These are phyloP conservation scores for Chloroclysta siterata DNA, from an alignment of 2,888 invertebrate species.

Conservation along the genomic window DNA sequence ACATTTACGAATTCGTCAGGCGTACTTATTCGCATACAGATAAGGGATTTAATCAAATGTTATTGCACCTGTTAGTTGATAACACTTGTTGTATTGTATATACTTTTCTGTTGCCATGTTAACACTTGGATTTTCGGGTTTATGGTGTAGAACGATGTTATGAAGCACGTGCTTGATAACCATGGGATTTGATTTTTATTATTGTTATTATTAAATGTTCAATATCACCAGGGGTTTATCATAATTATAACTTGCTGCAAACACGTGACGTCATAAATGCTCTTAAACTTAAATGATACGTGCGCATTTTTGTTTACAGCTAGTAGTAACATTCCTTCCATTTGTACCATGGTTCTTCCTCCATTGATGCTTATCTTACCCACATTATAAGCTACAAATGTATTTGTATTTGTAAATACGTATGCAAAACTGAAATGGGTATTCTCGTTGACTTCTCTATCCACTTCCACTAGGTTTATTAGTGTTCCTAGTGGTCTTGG, in stretches of 20 bases:
- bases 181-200: neutral
- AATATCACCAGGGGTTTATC: neutral
- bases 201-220: neutral
- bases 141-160: neutral
- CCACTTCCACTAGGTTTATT: slow-evolving; percentile 21
- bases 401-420: neutral
- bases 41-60: slow-evolving; percentile 10
- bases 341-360: too few relatives aligned
- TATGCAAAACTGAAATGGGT: slow-evolving; percentile 9
- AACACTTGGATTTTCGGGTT: neutral
- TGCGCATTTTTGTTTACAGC: too few relatives aligned
- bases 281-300: too few relatives aligned
- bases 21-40: slow-evolving; percentile 7
- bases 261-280: too few relatives aligned
- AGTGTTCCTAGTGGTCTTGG: slow-evolving; percentile 36
- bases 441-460: slow-evolving; percentile 23
- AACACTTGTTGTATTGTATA: slow-evolving; percentile 1
- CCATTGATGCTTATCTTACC: neutral
- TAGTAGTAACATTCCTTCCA: too few relatives aligned
- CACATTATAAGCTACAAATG: slow-evolving; percentile 8
- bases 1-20: slow-evolving; percentile 10
- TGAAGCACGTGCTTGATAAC: slow-evolving; percentile 5
- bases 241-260: neutral
- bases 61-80: slow-evolving; percentile 8
- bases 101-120: neutral